Evolutionary conservation across 2,113 vertebrate species (phyloP), one percentile per base, ranked within the genome.

Genomic region (Struthidea cinerea): DNA sequence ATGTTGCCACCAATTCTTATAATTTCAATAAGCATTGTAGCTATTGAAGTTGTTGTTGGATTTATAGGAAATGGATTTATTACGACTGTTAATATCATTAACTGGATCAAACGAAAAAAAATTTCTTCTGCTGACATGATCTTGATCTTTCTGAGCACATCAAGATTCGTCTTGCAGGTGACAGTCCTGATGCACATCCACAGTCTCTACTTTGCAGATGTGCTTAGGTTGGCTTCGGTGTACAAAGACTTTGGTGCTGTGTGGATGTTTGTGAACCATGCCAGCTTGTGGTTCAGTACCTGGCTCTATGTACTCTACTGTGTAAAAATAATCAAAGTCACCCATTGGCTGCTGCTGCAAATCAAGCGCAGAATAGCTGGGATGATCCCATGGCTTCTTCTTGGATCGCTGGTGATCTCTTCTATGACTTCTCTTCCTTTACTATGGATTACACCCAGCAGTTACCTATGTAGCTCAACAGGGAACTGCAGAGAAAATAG

Each of bases 281-380:
- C 35, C 33, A 97, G 96, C 59, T 49, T 97, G 57, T 97, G 94
- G 87, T 97, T 97, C 76, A 88, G 69, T 39, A 91, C 91, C 32
- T 96, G 93, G 52, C 94, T 97, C 35, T 83, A 70, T 9, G 35
- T 97, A 37, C 84, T 97, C 21, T 97, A 86, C 44, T 95, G 86
- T 57, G 87, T 77, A 35, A 97, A 96, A 91, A 93, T 97, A 65
- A 92, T 39, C 20, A 96, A 85, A 13, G 47, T 82, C 44, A 78
- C 73, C 17, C 76, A 90, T 52, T 41, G 73, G 17, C 37, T 92
- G 63, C 89, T 82, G 52, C 70, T 97, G 68, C 87, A 95, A 94
- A 87, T 97, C 56, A 97, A 97, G 78, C 18, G 41, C 70, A 94
- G 87, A 70, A 86, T 93, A 79, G 8, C 32, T 50, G 69, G 16